Evolutionary conservation across 92 coral and sea anemone species (phyloP), one percentile per base, ranked within the genome.

Genomic region (Zoanthus gigantus): DNA sequence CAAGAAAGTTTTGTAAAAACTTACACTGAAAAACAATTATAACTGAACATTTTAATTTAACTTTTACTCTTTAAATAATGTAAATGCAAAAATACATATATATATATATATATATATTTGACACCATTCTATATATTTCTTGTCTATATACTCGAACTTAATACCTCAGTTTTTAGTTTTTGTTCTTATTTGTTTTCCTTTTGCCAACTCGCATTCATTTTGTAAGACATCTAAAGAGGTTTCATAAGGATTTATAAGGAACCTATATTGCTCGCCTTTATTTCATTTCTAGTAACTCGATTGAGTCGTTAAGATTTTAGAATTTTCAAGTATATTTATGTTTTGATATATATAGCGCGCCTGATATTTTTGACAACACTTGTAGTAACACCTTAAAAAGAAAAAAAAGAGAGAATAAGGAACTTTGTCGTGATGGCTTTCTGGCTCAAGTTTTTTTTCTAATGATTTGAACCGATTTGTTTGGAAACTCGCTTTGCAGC

Each of bases 401-500:
- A 50, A 76, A 76, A 37, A 76, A 28, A 76, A 23, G 28, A 32
- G 12, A 50, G 54, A 73, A 15, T 23, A 48, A 75, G 47, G 37
- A 15, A 32, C 7, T 23, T 69, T 69, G 29, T 10, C 46, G 63
- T 10, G 15, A 1, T 48, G 44, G 29, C 12, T 76, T 76, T 29
- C 60, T 23, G 28, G 18, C 11, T 52, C 13, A 3, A 11, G 18
- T 30, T 65, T 81, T 46, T 17, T 69, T 29, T 69, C 29, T 30
- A 69, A 30, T 69, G 16, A 47, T 34, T 66, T 17, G 29, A 47
- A 67, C 66, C 37, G 34, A 80, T 66, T 66, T 66, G 18, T 68
- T 81, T 81, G 32, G 18, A 23, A 81, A 44, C 71, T 74, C n/a
- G 85, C 63, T 3, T 23, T 4, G 74, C 85, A 81, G 75, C 74